Evolutionary conservation across 1,140 invertebrate species (phyloP).

Genomic region (Rhynchophorus ferrugineus): DNA sequence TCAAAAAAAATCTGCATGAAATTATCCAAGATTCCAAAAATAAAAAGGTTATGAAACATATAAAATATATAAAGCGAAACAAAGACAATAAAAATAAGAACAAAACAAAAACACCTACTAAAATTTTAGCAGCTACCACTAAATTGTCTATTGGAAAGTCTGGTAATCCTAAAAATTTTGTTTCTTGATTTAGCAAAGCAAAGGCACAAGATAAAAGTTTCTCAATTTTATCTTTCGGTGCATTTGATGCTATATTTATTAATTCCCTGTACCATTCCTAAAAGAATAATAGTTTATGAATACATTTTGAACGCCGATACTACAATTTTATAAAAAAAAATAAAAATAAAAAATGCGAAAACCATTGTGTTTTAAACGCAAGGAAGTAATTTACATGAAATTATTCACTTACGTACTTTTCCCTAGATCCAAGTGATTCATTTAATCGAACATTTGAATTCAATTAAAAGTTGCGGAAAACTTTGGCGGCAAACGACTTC

Average conservation of each 20-base stretch:
- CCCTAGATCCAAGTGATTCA: too few species aligned
- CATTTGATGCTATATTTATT: constrained; percentile 48
- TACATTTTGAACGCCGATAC: not conserved
- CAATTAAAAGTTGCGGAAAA: too few species aligned
- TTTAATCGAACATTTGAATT: too few species aligned
- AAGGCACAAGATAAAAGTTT: constrained; percentile 66
- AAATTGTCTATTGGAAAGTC: constrained; percentile 90
- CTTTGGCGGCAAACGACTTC: too few species aligned
- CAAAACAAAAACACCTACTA: constrained; percentile 52
- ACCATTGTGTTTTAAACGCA: too few species aligned
- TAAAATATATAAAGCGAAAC: too few species aligned
- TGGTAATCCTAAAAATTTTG: constrained; percentile 62
- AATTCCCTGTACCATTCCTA: constrained; percentile 41
- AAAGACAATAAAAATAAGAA: not conserved
- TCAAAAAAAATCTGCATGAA: too few species aligned
- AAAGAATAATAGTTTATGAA: constrained; percentile 17
- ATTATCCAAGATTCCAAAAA: too few species aligned
- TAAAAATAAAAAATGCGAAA: too few species aligned
- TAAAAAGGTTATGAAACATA: too few species aligned
- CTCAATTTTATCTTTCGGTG: constrained; percentile 51
- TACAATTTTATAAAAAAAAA: not conserved
- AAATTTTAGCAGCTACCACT: constrained; percentile 54
- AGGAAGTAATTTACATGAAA: too few species aligned
- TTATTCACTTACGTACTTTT: too few species aligned
- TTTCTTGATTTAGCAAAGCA: constrained; percentile 67